Percentiles rank a stretch among this genome's conserved stretches.
Conservation (phyloP, 2,113 vertebrate species). For the Austrofundulus limnaeus region DNA sequence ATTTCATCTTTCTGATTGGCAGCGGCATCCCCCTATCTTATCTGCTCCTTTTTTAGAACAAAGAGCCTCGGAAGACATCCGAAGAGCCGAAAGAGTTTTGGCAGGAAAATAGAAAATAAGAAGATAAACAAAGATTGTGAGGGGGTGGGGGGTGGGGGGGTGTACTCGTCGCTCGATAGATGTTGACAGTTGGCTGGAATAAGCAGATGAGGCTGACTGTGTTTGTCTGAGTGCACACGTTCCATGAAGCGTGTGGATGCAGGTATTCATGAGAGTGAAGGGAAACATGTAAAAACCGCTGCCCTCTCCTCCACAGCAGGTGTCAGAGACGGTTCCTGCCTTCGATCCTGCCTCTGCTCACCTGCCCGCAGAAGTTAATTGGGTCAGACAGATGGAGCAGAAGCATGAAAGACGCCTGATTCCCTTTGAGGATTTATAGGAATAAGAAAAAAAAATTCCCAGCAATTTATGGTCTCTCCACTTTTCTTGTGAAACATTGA, state of each 20-base stretch:
- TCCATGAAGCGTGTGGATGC: slow-evolving; percentile 10
- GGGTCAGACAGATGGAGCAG: slow-evolving; percentile 66
- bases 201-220: slow-evolving; percentile 2
- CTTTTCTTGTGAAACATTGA: slow-evolving; percentile 17
- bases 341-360: slow-evolving; percentile 39
- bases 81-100: slow-evolving; percentile 32
- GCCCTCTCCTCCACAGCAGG: slow-evolving; percentile 23
- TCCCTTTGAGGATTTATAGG: slow-evolving; percentile 50
- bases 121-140: slow-evolving; percentile 13
- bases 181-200: slow-evolving; percentile 42
- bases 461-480: slow-evolving; percentile 13
- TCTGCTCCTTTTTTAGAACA: slow-evolving; percentile 41
- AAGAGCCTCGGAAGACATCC: slow-evolving; percentile 16
- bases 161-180: slow-evolving; percentile 17
- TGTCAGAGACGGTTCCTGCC: slow-evolving; percentile 47
- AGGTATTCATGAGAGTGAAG: slow-evolving; percentile 19
- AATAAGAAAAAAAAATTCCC: slow-evolving; percentile 25
- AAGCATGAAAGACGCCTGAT: slow-evolving; percentile 42
- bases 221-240: slow-evolving; percentile 13
- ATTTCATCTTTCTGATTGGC: slow-evolving; percentile 53
- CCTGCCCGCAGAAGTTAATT: slow-evolving; percentile 64
- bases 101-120: slow-evolving; percentile 36
- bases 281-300: slow-evolving; percentile 39
- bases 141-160: background rate
- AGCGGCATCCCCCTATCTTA: slow-evolving; percentile 38